Evolutionary conservation across 2,888 invertebrate genomes (phyloP).

Genomic region (Bursaphelenchus okinawaensis): DNA sequence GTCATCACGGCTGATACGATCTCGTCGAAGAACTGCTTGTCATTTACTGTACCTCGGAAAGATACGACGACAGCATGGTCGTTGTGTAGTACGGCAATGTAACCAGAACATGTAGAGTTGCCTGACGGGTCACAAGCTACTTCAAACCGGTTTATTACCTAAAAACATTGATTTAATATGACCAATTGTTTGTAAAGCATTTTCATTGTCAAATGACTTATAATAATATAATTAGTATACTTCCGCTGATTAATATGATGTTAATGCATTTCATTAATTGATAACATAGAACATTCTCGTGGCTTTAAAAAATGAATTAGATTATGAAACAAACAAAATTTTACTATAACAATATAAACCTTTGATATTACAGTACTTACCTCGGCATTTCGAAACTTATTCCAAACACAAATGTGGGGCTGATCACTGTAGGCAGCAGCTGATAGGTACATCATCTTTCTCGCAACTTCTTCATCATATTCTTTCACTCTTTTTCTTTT

Average conservation of each 20-base stretch:
- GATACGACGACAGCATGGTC: not conserved
- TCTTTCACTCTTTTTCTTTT: no score
- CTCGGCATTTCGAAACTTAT: conserved; percentile 1
- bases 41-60: conserved; percentile 6
- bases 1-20: not conserved
- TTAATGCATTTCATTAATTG: no score
- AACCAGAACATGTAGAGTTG: conserved; percentile 4
- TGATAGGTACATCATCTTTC: conserved; percentile 8
- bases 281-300: no score
- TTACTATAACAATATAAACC: no score
- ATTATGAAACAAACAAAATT: no score
- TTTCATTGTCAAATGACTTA: no score
- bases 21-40: conserved; percentile 1
- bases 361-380: not conserved
- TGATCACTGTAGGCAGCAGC: conserved; percentile 17
- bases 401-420: conserved; percentile 8
- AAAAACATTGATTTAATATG: no score
- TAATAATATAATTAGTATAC: no score
- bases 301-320: no score
- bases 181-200: no score
- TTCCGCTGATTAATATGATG: no score
- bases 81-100: conserved; percentile 6
- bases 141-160: not conserved
- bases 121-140: not conserved
- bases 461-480: conserved; percentile 2